Evolutionary conservation across 2,113 vertebrate genomes (phyloP).

Genomic region (Bambusicola thoracicus): DNA sequence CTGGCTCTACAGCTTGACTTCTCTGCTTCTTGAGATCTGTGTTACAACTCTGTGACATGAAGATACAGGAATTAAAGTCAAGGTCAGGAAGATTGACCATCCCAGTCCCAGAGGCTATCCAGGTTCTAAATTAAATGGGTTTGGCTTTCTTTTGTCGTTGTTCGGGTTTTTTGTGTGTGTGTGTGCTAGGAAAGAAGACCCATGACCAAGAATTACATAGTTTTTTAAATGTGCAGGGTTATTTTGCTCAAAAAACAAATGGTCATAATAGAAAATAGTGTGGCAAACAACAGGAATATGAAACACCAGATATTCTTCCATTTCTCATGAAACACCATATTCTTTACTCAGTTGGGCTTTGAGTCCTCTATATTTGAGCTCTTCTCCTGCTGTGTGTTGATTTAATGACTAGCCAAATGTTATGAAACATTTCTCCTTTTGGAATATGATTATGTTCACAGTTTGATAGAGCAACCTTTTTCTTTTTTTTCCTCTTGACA

Average conservation of each 20-base stretch:
- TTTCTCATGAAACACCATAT: neutral
- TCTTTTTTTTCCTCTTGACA: neutral
- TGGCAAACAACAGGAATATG: neutral
- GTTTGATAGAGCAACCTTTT: conserved; percentile 24
- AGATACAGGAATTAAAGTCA: neutral
- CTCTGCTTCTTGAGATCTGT: neutral
- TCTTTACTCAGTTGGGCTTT: neutral
- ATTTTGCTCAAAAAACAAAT: neutral
- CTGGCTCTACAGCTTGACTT: neutral
- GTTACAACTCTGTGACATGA: neutral
- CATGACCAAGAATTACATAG: neutral
- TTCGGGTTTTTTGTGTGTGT: too few species aligned
- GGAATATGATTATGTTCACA: conserved; percentile 26
- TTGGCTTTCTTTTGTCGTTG: too few species aligned
- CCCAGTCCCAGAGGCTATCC: neutral
- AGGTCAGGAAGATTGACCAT: neutral
- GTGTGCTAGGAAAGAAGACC: neutral
- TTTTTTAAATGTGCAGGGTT: too few species aligned
- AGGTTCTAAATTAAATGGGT: too few species aligned
- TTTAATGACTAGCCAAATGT: conserved; percentile 8
- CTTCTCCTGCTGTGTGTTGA: neutral
- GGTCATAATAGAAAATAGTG: neutral
- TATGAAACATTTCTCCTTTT: conserved; percentile 35
- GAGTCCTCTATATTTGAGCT: neutral
- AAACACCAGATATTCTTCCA: too few species aligned